Base-by-base conservation (phyloP, 2,113 vertebrate genomes). In the Acanthisitta chloris region DNA sequence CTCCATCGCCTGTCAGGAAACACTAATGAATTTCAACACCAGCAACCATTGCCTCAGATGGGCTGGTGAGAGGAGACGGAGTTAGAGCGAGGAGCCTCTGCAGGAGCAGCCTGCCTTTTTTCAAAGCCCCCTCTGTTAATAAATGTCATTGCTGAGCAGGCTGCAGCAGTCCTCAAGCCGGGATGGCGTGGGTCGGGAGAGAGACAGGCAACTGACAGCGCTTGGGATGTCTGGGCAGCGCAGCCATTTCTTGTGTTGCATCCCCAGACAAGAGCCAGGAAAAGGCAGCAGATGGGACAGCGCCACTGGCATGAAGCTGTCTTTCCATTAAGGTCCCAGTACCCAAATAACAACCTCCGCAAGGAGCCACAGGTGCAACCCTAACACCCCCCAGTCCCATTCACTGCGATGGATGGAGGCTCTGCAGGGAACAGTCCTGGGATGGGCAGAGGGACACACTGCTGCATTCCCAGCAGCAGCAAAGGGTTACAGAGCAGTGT, bases 21-120 rank as follows among this genome's bases (percentile, higher is more conserved):
- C 97, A 97, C 98, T 98, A 98, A 98, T 98, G 98, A 98, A 98
- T 98, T 97, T 97, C 97, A 98, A 95, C 96, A 95, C 88, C 90
- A 86, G 96, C 97, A 97, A 94, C 97, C 92, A 94, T 48, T 94
- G 95, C 96, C 96, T 97, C 95, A 97, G 96, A 96, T 16, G 43
- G 94, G 97, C 92, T 94, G 83, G 88, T 19, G 34, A 94, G 78
- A 80, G 83, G 76, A 95, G 92, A 92, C 10, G 9, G 82, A 94
- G 90, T 33, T 86, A 90, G 31, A 87, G 81, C 0, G 0, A 94
- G 86, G 83, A 88, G 92, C 90, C 92, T 97, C 97, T 94, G 86
- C 86, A 81, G 91, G 93, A 97, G 94, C 87, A 79, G 52, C 25
- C 79, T 86, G 96, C 95, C 92, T 97, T 54, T 77, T 96, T 97